Evolutionary conservation across 2,797 vertebrate species (phyloP), one percentile per base, ranked within the genome.

Genomic region (Acanthurus leucopareius): DNA sequence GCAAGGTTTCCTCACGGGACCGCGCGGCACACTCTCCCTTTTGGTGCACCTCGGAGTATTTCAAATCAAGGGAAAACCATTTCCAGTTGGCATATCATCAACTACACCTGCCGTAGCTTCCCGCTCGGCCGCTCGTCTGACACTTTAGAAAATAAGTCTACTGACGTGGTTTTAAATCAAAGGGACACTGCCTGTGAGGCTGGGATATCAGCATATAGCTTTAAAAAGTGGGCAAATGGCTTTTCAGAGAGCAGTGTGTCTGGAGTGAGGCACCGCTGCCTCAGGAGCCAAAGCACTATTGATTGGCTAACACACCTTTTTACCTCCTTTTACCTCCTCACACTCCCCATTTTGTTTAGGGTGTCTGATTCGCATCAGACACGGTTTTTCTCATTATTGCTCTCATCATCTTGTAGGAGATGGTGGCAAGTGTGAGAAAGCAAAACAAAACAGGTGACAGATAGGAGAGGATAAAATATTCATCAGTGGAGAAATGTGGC

Each of bases 11-110:
- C 92, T 92, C 91, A 65, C 44, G 83, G 86, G 93, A 89, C 86
- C 0, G 17, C 44, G 44, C 28, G 6, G 64, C 80, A 68, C 77
- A 73, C 63, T 72, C 87, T 87, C 79, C 82, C 80, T 88, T 89
- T 89, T 66, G 84, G 87, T 87, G 79, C 83, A 76, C 84, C 84
- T 73, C 32, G 6, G 88, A 90, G 92, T 92, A 91, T 91, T 92
- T 93, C 86, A 93, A 92, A 93, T 94, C 89, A 92, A 87, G 90
- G 73, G 79, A 64, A 90, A 92, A 82, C 87, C 90, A 92, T 93
- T 92, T 93, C 87, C 89, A 88, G 85, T 89, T 94, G 92, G 93
- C 91, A 91, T 89, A 91, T 92, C 88, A 94, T 93, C 93, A 93
- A 91, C 90, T 85, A 88, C 86, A 92, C 91, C 93, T 92, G 91